Evolutionary conservation across 2,888 invertebrate genomes (phyloP).

Genomic region (Andrena flavipes): DNA sequence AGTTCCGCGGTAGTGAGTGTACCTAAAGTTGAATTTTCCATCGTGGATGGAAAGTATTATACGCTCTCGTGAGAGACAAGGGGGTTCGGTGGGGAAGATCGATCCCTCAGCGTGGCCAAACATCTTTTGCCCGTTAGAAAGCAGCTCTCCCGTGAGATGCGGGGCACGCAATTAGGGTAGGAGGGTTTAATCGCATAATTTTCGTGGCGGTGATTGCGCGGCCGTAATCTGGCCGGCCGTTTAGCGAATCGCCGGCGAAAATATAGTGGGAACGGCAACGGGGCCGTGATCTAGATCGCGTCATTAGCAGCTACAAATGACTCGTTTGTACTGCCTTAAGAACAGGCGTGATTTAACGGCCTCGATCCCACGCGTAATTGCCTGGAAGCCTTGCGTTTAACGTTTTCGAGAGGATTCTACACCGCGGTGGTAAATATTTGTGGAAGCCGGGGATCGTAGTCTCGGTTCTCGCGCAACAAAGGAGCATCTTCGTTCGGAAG

Average conservation of each 20-base stretch:
- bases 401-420: not conserved
- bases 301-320: conserved; percentile 57
- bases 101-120: not conserved
- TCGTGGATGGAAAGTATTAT: too few relatives aligned
- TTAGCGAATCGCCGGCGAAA: conserved; percentile 17
- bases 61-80: too few relatives aligned
- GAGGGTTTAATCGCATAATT: conserved; percentile 67
- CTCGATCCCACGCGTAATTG: conserved; percentile 4
- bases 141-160: conserved; percentile 37
- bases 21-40: too few relatives aligned
- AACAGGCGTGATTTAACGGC: conserved; percentile 16
- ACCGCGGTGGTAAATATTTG: not conserved
- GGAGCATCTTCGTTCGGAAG: too few relatives aligned
- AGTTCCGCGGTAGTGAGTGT: too few relatives aligned
- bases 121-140: conserved; percentile 46
- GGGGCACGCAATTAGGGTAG: conserved; percentile 50
- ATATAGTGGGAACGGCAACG: conserved; percentile 32
- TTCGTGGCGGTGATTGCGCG: conserved; percentile 60
- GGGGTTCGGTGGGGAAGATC: not conserved
- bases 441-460: not conserved
- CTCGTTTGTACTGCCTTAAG: conserved; percentile 50
- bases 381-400: not conserved
- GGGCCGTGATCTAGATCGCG: conserved; percentile 48
- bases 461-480: not conserved
- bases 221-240: conserved; percentile 20